Evolutionary conservation across 2,113 vertebrate genomes (phyloP), one percentile per base, ranked within the genome.

Genomic region (Myiagra hebetior): DNA sequence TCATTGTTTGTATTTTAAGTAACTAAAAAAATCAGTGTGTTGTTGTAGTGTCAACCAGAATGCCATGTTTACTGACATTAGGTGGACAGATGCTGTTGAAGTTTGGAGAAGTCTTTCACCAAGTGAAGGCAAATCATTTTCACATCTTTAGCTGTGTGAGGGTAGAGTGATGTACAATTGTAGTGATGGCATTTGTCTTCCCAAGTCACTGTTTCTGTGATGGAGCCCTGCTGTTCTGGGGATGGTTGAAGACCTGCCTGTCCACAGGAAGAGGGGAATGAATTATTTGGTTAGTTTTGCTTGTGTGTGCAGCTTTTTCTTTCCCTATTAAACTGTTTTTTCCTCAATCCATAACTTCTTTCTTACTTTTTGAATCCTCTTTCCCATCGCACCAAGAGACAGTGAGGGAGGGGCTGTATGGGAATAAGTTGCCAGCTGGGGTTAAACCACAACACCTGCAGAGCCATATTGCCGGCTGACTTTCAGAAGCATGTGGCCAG

Each of bases 121-220:
- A 53, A 60, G 26, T 56, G 16, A 89, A 72, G 20, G 42, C 15
- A 76, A 80, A 60, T 89, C 0, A 9, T 69, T 91, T 65, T 69
- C n/a, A 44, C 31, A 11, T 55, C 24, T 84, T 52, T 33, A 53
- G 24, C 31, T 69, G 4, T n/a, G 37, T 49, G 83, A 62, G 23
- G 27, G 31, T 26, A 67, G 56, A 81, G 44, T 74, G 44, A 52
- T n/a, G 33, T 52, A 37, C 44, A 59, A 9, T 59, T 33, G 37
- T 65, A 67, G 27, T 50, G 31, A 59, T 44, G 44, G 28, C 18
- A 21, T 31, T 53, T 65, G 27, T 28, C n/a, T 47, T 72, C 65
- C 46, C n/a, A 57, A 59, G 56, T 28, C 10, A 42, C 59, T 0
- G 0, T 64, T 77, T 46, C 7, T 59, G n/a, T 72, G 46, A 33